Conservation (phyloP, 2,888 invertebrate genomes). For the Pollenia griseotomentosa region DNA sequence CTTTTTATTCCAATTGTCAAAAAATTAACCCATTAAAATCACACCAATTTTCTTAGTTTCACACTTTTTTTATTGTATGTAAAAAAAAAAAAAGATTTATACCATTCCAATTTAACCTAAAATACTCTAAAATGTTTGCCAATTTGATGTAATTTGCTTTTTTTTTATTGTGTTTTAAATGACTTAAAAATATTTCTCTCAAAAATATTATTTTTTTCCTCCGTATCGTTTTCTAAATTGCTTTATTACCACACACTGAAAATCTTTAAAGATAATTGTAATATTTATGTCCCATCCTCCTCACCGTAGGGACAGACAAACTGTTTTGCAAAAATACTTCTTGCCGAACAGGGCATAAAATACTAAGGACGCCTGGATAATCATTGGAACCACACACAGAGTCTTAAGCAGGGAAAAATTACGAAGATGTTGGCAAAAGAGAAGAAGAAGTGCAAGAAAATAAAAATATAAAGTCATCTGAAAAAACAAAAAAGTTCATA, state of each 20-base stretch:
- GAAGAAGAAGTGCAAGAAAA: background rate
- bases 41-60: too few relatives aligned
- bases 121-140: too few relatives aligned
- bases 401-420: constrained; percentile 13
- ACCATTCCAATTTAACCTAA: too few relatives aligned
- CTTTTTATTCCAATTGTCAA: too few relatives aligned
- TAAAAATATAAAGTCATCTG: constrained; percentile 37
- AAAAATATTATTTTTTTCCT: background rate
- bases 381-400: constrained; percentile 68
- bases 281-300: constrained; percentile 58
- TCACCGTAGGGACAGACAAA: constrained; percentile 34
- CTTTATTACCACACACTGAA: constrained; percentile 69
- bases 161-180: background rate
- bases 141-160: background rate
- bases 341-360: constrained; percentile 34
- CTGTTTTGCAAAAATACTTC: background rate
- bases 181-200: too few relatives aligned
- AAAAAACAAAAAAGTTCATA: constrained; percentile 15
- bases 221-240: constrained; percentile 42
- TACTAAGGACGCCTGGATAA: constrained; percentile 47
- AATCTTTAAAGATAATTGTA: constrained; percentile 51
- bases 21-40: too few relatives aligned
- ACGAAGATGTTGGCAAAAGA: constrained; percentile 14
- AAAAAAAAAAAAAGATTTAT: too few relatives aligned
- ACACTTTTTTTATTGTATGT: too few relatives aligned